These are phyloP conservation scores for Melanophora roralis DNA, from an alignment of 2,888 invertebrate genomes.

Conservation along the genomic window DNA sequence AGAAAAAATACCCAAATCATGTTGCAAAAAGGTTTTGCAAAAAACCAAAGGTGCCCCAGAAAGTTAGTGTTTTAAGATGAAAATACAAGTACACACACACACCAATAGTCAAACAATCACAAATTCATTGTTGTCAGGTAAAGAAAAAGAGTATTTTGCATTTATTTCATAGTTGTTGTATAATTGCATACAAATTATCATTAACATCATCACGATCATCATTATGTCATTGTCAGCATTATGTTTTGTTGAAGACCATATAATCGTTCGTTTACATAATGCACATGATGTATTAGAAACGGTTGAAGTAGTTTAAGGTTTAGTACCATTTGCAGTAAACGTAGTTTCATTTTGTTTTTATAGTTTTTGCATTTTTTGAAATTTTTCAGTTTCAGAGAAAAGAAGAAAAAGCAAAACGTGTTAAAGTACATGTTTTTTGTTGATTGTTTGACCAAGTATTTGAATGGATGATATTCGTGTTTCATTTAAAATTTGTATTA, in stretches of 20 bases:
- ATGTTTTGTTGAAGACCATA: constrained; percentile 25
- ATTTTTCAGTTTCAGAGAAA: background rate
- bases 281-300: background rate
- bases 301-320: constrained; percentile 34
- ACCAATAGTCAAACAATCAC: background rate
- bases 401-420: constrained; percentile 66
- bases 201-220: background rate
- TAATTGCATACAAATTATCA: constrained; percentile 42
- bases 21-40: background rate
- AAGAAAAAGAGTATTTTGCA: constrained; percentile 3
- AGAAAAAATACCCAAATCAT: too few relatives aligned
- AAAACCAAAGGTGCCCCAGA: constrained; percentile 6
- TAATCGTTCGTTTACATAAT: background rate
- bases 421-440: constrained; percentile 66
- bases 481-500: constrained; percentile 38
- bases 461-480: constrained; percentile 45
- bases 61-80: constrained; percentile 31
- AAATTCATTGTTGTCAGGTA: constrained; percentile 7
- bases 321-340: constrained; percentile 13
- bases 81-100: background rate
- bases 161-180: constrained; percentile 30
- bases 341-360: background rate
- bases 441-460: constrained; percentile 22
- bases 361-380: background rate
- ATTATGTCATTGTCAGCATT: constrained; percentile 10